A percentile compares a stretch with the other conserved stretches of the same genome.
Evolutionary conservation across 2,888 invertebrate species (phyloP).

Genomic region (Microdon myrmicae): DNA sequence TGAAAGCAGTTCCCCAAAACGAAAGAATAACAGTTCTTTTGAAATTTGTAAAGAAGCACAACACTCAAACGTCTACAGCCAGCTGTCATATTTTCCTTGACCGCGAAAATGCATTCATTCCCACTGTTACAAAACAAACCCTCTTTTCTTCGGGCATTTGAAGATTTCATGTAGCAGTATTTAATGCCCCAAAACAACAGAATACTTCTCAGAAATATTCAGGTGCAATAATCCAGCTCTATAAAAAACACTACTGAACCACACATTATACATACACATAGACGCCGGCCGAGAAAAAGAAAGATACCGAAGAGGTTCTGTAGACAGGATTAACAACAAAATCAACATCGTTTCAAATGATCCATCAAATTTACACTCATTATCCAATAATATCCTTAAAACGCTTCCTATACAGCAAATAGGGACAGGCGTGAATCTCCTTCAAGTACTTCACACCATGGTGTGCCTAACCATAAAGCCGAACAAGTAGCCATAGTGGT

Average conservation of each 20-base stretch:
- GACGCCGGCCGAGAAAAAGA: background rate
- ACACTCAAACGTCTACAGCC: too few species aligned
- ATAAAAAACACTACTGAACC: background rate
- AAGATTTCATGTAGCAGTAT: too few species aligned
- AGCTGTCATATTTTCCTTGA: too few species aligned
- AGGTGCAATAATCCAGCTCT: background rate
- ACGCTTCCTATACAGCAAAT: slow-evolving; percentile 28
- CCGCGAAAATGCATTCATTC: too few species aligned
- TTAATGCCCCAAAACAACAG: slow-evolving; percentile 18
- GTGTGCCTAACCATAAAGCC: slow-evolving; percentile 32
- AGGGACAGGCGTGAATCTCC: slow-evolving; percentile 39
- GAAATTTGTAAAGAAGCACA: too few species aligned
- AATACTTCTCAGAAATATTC: slow-evolving; percentile 9
- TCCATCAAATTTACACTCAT: slow-evolving; percentile 45
- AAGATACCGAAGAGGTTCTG: slow-evolving; percentile 2
- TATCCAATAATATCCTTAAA: slow-evolving; percentile 50
- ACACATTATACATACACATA: slow-evolving; percentile 9
- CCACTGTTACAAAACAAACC: too few species aligned
- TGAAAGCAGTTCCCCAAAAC: too few species aligned
- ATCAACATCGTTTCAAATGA: slow-evolving; percentile 38
- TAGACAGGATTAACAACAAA: slow-evolving; percentile 33
- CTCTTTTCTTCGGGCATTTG: too few species aligned
- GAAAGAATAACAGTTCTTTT: too few species aligned
- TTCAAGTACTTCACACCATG: slow-evolving; percentile 34
- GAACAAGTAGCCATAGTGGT: slow-evolving; percentile 46